phyloP scores from a whole-genome alignment of 1,140 invertebrate genomes.

The Arion vulgaris region DNA sequence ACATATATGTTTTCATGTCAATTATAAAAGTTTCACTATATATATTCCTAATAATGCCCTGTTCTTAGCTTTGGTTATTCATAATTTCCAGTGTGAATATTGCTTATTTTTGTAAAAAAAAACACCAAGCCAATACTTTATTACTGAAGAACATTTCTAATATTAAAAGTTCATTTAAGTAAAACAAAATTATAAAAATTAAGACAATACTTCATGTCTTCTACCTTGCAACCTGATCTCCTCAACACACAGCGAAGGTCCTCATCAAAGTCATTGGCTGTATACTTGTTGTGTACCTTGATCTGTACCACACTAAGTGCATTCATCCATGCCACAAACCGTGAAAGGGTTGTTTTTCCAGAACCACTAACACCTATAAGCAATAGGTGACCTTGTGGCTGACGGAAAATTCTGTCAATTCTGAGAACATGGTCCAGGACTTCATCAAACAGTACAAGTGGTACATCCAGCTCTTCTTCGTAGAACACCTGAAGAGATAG shows the following conservation, averaged over 20 bases:
- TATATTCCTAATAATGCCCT: no score
- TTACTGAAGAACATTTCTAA: no score
- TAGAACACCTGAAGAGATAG: conserved; percentile 88
- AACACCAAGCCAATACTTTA: no score
- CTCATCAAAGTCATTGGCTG: conserved; percentile 98
- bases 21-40: no score
- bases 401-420: conserved; percentile 98
- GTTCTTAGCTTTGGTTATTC: no score
- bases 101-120: no score
- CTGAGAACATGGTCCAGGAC: conserved; percentile 98
- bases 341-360: conserved; percentile 97
- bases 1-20: no score
- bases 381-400: conserved; percentile 94
- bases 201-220: no score
- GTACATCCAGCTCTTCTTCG: conserved; percentile 99
- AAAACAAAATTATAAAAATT: no score
- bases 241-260: conserved; percentile 94
- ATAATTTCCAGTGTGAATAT: no score
- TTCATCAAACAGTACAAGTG: conserved; percentile 97
- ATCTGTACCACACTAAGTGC: conserved; percentile 94
- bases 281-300: conserved; percentile 98
- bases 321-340: conserved; percentile 99
- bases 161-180: no score
- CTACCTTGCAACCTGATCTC: conserved; percentile 90
- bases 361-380: conserved; percentile 90